phyloP scores from a whole-genome alignment of 2,888 invertebrate genomes.

The Cataglyphis rosenhaueri region DNA sequence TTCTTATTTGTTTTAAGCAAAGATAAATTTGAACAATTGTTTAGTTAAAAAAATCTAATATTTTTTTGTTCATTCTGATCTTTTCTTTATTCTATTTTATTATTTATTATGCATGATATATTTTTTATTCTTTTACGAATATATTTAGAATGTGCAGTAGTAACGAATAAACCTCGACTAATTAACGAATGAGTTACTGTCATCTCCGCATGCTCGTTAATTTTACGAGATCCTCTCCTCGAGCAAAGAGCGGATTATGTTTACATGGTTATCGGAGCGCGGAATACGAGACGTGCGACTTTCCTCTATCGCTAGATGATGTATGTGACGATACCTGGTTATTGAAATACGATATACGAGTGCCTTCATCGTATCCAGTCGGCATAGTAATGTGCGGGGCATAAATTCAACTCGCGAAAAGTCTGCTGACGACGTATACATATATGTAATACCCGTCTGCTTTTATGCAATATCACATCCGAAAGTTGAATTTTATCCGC shows the following conservation, averaged over 20 bases:
- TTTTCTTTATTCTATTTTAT: background rate
- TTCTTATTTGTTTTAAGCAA: background rate
- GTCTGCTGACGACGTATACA: constrained; percentile 40
- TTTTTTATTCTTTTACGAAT: background rate
- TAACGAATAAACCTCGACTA: background rate
- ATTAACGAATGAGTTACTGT: constrained; percentile 9
- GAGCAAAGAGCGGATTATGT: constrained; percentile 30
- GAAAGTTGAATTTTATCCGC: constrained; percentile 25
- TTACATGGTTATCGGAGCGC: constrained; percentile 24
- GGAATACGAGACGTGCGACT: constrained; percentile 39
- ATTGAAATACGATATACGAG: constrained; percentile 54
- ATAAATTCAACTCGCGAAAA: constrained; percentile 58
- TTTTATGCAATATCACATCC: constrained; percentile 18
- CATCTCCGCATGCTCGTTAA: constrained; percentile 20
- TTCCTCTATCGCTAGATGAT: constrained; percentile 47
- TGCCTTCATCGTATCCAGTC: constrained; percentile 36
- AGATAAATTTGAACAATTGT: background rate
- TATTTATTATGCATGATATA: background rate
- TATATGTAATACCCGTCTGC: constrained; percentile 3
- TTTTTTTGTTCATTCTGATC: background rate
- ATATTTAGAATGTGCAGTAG: background rate
- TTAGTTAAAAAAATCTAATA: background rate
- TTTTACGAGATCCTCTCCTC: constrained; percentile 7
- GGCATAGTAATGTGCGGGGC: constrained; percentile 52
- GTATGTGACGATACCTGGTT: constrained; percentile 46